Evolutionary conservation across 2,888 invertebrate species (phyloP).

Genomic region (Eupsilia transversa): DNA sequence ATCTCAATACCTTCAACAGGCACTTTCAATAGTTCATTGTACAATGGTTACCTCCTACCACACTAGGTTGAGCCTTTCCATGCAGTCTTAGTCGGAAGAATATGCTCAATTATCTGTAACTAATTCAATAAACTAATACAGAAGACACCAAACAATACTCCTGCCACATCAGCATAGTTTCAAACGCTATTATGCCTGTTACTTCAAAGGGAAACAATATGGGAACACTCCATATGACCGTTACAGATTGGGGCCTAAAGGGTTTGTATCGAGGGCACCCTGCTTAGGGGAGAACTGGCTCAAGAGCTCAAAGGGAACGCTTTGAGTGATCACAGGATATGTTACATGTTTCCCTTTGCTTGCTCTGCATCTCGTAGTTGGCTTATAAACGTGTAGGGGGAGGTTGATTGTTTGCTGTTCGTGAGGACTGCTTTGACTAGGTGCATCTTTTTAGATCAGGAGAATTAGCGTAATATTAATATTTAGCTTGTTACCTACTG

Average conservation of each 20-base stretch:
- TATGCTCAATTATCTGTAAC: constrained; percentile 15
- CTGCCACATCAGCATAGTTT: constrained; percentile 34
- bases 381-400: constrained; percentile 30
- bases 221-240: constrained; percentile 51
- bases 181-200: constrained; percentile 19
- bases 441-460: not conserved
- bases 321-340: constrained; percentile 65
- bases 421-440: not conserved
- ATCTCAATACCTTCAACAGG: not conserved
- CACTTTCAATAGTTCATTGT: not conserved
- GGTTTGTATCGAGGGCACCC: constrained; percentile 57
- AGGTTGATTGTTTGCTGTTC: not conserved
- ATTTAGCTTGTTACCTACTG: too few relatives aligned
- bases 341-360: constrained; percentile 51
- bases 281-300: constrained; percentile 57
- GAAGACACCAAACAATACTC: constrained; percentile 12
- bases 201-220: constrained; percentile 56
- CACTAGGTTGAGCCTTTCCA: not conserved
- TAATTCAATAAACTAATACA: constrained; percentile 29
- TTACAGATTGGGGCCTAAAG: constrained; percentile 52
- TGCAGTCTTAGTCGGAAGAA: not conserved
- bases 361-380: constrained; percentile 24
- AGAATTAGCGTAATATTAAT: too few relatives aligned
- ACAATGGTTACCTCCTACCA: not conserved
- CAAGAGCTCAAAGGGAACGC: constrained; percentile 60